Base-by-base conservation (phyloP, 2,888 invertebrate genomes). In the Hyposoter didymator region DNA sequence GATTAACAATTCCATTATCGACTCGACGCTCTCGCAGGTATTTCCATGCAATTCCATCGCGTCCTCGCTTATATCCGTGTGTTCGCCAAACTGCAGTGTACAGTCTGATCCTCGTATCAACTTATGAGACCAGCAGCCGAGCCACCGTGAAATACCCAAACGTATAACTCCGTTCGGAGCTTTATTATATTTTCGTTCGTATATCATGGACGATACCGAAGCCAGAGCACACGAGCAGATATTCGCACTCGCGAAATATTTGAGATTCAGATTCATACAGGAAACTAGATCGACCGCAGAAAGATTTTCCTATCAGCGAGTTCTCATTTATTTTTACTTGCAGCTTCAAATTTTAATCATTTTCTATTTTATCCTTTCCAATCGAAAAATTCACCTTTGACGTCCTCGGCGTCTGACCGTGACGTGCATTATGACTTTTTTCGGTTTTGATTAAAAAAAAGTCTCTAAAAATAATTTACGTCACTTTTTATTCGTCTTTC, bases 191-290 rank as follows among this genome's bases (percentile, higher is more conserved):
- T n/a, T 59, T 19, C 17, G 17, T 17, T n/a, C n/a, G 28, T 32
- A 19, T 19, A 47, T n/a, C n/a, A 62, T 59, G 14, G 69, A 39
- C 10, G 35, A 39, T 22, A 47, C 47, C 10, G 32, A 47, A 75
- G 52, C 66, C 49, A 43, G 28, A 28, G 8, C 39, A 39, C 39
- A 39, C 45, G 79, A 79, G 66, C 35, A 76, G 64, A 72, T 39
- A 39, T 84, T 76, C 28, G 17, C 45, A 64, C 7, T 72, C 39
- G 75, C 32, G 62, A 82, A 55, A 81, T 78, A 83, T 85, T 78
- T 72, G 59, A 76, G 75, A 84, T 85, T 85, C 73, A 72, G 72
- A 85, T 82, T 64, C 64, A 62, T 73, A 22, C 69, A 45, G 74
- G 39, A 55, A 55, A 75, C 62, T 43, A 69, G 78, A 80, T n/a